Conservation (phyloP, 2,797 vertebrate genomes). For the Gymnocypris eckloni region DNA sequence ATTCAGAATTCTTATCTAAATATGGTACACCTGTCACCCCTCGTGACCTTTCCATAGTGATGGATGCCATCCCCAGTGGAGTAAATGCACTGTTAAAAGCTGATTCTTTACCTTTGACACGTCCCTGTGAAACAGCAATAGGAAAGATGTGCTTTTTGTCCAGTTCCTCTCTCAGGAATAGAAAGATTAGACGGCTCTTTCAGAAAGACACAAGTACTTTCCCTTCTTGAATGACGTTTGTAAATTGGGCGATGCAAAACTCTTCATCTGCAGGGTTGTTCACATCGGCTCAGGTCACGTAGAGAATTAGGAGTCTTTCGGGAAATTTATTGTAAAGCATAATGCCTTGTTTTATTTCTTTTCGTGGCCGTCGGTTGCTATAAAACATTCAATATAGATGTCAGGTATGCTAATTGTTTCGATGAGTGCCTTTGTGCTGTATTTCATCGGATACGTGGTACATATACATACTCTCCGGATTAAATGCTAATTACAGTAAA, state of each 20-base stretch:
- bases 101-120: background rate
- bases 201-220: too few species aligned
- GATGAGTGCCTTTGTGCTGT: conserved; percentile 51
- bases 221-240: background rate
- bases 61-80: background rate
- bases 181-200: too few species aligned
- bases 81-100: background rate
- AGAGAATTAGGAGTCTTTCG: conserved; percentile 42
- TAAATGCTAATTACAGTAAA: conserved; percentile 24
- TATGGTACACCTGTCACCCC: background rate
- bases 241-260: conserved; percentile 35
- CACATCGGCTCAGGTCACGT: conserved; percentile 57
- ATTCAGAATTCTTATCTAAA: background rate
- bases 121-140: too few species aligned
- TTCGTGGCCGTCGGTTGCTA: conserved; percentile 30
- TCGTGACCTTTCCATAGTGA: background rate
- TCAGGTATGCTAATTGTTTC: conserved; percentile 48
- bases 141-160: too few species aligned
- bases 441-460: conserved; percentile 31
- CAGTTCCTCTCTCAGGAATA: too few species aligned
- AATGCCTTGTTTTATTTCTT: conserved; percentile 32
- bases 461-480: conserved; percentile 24
- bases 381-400: conserved; percentile 34
- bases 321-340: conserved; percentile 36
- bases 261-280: conserved; percentile 52